phyloP scores from a whole-genome alignment of 2,797 vertebrate genomes.

The Enteromius viviparus region DNA sequence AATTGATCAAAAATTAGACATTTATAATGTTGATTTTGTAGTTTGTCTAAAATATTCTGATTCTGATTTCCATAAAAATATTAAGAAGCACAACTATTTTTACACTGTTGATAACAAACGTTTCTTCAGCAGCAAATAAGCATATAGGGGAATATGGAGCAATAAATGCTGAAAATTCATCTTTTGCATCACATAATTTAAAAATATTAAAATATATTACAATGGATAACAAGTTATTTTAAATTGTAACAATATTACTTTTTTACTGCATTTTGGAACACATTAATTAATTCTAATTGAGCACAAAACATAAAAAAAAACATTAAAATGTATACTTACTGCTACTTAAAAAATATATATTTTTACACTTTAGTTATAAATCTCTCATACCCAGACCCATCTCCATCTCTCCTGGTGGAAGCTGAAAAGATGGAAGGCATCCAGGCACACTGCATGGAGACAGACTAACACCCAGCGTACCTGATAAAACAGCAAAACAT shows the following conservation, averaged over 20 bases:
- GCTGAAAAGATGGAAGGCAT: slow-evolving; percentile 85
- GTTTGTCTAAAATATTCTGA: not conserved
- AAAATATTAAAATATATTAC: not conserved
- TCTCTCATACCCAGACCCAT: slow-evolving; percentile 87
- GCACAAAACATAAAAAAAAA: not conserved
- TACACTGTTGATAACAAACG: not conserved
- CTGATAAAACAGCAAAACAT: slow-evolving; percentile 66
- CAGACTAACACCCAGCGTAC: slow-evolving; percentile 90
- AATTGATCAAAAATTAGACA: not conserved
- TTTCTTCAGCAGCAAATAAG: not conserved
- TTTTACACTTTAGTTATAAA: not conserved
- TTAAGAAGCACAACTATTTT: not conserved
- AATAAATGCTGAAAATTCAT: not conserved
- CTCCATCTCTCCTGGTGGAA: slow-evolving; percentile 87
- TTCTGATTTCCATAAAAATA: too few species aligned
- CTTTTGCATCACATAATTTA: not conserved
- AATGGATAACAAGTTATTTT: not conserved
- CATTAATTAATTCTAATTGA: not conserved
- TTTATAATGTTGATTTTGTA: not conserved
- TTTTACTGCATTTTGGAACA: not conserved
- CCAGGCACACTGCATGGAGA: slow-evolving; percentile 93
- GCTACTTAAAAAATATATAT: too few species aligned
- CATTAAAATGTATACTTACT: not conserved
- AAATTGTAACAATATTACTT: not conserved
- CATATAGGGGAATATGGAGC: not conserved